phyloP scores from a whole-genome alignment of 2,888 invertebrate species.

The Lycophotia porphyrea region DNA sequence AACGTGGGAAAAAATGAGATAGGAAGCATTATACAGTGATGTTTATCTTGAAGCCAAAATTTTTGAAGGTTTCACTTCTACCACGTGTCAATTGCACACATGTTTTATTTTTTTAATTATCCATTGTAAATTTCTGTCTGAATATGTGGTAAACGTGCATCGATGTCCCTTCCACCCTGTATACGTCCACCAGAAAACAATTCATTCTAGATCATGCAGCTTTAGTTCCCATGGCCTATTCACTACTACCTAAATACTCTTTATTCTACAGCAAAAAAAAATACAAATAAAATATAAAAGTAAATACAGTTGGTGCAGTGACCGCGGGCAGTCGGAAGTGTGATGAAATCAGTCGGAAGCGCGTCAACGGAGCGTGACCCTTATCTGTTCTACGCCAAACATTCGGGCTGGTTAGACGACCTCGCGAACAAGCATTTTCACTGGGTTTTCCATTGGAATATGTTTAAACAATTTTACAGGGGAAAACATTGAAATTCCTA shows the following conservation, averaged over 20 bases:
- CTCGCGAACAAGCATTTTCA: constrained; percentile 58
- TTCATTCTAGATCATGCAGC: background rate
- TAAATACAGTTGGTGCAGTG: constrained; percentile 64
- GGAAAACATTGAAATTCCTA: background rate
- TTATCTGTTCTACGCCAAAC: constrained; percentile 75
- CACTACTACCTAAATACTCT: background rate
- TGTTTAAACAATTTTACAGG: background rate
- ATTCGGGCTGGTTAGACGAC: constrained; percentile 41
- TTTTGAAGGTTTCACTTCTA: no score
- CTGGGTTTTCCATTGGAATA: constrained; percentile 24
- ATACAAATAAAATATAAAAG: constrained; percentile 40
- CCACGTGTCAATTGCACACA: no score
- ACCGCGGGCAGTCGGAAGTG: constrained; percentile 76
- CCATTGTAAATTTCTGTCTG: no score
- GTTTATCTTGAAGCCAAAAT: no score
- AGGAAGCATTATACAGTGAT: no score
- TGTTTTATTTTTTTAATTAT: no score
- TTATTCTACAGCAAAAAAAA: constrained; percentile 12
- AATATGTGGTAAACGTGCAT: background rate
- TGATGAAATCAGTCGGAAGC: constrained; percentile 87
- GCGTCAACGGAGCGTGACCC: constrained; percentile 79
- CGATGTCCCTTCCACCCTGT: background rate
- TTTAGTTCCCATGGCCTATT: constrained; percentile 9
- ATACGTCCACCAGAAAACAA: background rate
- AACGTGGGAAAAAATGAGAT: no score